These are phyloP conservation scores for Valencia hispanica DNA, from an alignment of 2,797 vertebrate genomes.

Conservation along the genomic window DNA sequence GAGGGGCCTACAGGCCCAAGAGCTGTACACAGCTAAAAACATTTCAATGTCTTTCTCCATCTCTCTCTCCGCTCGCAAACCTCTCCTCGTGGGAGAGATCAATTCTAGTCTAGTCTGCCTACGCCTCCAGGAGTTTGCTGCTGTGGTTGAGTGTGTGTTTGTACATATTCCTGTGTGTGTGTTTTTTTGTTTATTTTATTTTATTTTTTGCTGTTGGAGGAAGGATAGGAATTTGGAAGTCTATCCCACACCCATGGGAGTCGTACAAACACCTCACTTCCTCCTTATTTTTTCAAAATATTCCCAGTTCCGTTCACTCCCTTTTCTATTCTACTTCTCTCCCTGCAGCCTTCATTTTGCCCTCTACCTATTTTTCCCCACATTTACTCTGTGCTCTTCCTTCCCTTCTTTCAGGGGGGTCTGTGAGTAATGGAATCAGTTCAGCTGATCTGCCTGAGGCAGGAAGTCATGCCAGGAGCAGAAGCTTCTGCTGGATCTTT, in stretches of 20 bases:
- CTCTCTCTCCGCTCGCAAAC: conserved; percentile 50
- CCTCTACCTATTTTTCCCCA: conserved; percentile 44
- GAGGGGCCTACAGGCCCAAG: conserved; percentile 73
- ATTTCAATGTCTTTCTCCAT: conserved; percentile 64
- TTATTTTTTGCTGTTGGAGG: conserved; percentile 55
- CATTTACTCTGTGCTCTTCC: conserved; percentile 46
- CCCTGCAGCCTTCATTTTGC: conserved; percentile 36
- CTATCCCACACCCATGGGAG: conserved; percentile 51
- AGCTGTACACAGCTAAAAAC: conserved; percentile 73
- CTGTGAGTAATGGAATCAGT: conserved; percentile 78
- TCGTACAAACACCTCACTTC: conserved; percentile 48
- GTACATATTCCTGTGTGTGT: conserved; percentile 55
- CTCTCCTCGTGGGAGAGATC: conserved; percentile 80
- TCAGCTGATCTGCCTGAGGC: conserved; percentile 79
- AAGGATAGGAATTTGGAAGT: conserved; percentile 57
- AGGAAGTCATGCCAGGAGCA: conserved; percentile 76
- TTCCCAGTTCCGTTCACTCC: conserved; percentile 5
- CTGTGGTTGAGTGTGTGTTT: conserved; percentile 59
- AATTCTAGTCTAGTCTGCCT: conserved; percentile 83
- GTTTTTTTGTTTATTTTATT: conserved; percentile 30
- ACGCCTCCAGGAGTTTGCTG: conserved; percentile 79
- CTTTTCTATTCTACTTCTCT: conserved; percentile 31
- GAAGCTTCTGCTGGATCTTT: conserved; percentile 60
- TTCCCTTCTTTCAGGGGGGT: conserved; percentile 61
- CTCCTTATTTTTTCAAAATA: conserved; percentile 33